phyloP scores from a whole-genome alignment of 2,113 vertebrate genomes.

The Thryonomys swinderianus region DNA sequence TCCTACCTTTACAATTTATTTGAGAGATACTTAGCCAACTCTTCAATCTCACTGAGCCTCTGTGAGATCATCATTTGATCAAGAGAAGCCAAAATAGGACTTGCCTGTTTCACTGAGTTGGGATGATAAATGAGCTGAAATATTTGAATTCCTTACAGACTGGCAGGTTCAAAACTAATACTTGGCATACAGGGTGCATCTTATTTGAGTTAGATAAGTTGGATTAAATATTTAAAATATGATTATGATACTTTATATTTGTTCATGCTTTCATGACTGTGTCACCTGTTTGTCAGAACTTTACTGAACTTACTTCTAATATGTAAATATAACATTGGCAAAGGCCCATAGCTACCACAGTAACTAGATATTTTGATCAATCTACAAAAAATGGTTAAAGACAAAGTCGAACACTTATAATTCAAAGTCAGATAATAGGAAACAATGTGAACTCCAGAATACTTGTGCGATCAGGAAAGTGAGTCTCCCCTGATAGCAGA shows the following conservation, averaged over 20 bases:
- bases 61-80: background rate
- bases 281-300: background rate
- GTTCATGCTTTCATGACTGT: background rate
- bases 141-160: background rate
- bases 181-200: background rate
- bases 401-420: background rate
- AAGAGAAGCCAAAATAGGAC: background rate
- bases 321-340: constrained; percentile 18
- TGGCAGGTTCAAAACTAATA: background rate
- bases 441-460: background rate
- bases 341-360: background rate
- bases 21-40: constrained; percentile 25
- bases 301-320: background rate
- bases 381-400: background rate
- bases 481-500: background rate
- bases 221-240: background rate
- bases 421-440: background rate
- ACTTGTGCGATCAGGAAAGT: background rate
- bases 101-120: background rate
- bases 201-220: background rate
- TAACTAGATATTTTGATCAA: constrained; percentile 12
- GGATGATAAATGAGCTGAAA: background rate
- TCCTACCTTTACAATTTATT: background rate
- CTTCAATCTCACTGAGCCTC: background rate
- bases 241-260: background rate